A percentile compares a stretch with the other conserved stretches of the same genome.
Evolutionary conservation across 2,797 vertebrate species (phyloP).

Genomic region (Hoplostethus mediterraneus): DNA sequence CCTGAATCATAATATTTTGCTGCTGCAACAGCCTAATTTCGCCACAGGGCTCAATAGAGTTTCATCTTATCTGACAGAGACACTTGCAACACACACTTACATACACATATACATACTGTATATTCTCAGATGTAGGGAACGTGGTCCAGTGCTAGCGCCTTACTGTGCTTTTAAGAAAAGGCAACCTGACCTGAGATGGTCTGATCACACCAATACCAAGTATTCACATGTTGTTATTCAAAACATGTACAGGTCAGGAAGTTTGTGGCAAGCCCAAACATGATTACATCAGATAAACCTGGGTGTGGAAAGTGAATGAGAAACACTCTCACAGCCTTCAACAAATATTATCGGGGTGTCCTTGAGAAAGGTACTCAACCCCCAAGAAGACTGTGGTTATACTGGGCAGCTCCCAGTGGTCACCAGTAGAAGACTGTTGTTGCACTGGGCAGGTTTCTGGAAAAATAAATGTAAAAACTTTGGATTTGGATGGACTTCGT

Average conservation of each 20-base stretch:
- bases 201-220: neutral
- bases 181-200: neutral
- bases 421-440: too few relatives aligned
- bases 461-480: too few relatives aligned
- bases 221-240: neutral
- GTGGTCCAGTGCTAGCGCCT: neutral
- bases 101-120: neutral
- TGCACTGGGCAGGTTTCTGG: too few relatives aligned
- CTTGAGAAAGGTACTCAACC: neutral
- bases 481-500: too few relatives aligned
- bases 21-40: too few relatives aligned
- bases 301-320: constrained; percentile 9
- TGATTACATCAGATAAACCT: constrained; percentile 17
- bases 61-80: neutral
- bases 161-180: neutral
- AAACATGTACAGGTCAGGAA: constrained; percentile 28
- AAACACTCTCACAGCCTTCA: constrained; percentile 17
- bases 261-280: constrained; percentile 48
- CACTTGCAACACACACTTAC: neutral
- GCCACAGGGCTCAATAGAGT: too few relatives aligned
- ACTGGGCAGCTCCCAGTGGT: neutral
- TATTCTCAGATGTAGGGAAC: neutral
- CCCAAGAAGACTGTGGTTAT: neutral
- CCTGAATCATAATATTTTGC: too few relatives aligned
- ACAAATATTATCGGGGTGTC: neutral